Percentiles rank a stretch among this genome's conserved stretches.
These are phyloP conservation scores for Anseranas semipalmata DNA, from an alignment of 2,113 vertebrate species.

Conservation along the genomic window DNA sequence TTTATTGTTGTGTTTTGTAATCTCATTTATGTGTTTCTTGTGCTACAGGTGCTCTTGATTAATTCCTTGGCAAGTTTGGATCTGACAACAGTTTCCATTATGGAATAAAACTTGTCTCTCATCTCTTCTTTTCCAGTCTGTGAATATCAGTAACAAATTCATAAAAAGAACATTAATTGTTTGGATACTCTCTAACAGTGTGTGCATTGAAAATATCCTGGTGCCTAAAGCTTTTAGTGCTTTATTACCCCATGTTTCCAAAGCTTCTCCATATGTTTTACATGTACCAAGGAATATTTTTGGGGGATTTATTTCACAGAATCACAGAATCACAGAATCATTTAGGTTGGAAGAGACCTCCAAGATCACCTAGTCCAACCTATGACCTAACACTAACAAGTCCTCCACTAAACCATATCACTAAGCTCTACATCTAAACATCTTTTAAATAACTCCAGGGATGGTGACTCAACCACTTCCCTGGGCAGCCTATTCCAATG, in stretches of 20 bases:
- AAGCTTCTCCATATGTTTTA: not conserved
- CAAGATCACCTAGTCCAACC: too few species aligned
- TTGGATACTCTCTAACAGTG: not conserved
- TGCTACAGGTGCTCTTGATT: not conserved
- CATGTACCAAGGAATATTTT: not conserved
- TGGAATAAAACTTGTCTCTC: not conserved
- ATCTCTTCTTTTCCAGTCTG: not conserved
- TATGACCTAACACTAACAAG: too few species aligned
- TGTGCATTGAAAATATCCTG: not conserved
- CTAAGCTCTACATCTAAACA: too few species aligned
- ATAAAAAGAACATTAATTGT: not conserved
- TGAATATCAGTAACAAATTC: not conserved
- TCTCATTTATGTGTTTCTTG: not conserved
- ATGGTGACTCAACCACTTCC: too few species aligned
- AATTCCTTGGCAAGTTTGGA: not conserved
- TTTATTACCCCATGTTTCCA: not conserved
- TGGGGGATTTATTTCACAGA: too few species aligned
- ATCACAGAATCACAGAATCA: too few species aligned
- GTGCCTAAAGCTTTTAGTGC: not conserved
- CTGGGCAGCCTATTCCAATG: too few species aligned
- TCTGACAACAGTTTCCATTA: not conserved
- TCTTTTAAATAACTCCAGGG: too few species aligned
- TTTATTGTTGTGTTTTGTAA: not conserved
- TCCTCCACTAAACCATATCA: too few species aligned
- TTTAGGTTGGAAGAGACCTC: too few species aligned